Base-by-base conservation (phyloP, 1,140 invertebrate species). In the Archegozetes longisetosus region DNA sequence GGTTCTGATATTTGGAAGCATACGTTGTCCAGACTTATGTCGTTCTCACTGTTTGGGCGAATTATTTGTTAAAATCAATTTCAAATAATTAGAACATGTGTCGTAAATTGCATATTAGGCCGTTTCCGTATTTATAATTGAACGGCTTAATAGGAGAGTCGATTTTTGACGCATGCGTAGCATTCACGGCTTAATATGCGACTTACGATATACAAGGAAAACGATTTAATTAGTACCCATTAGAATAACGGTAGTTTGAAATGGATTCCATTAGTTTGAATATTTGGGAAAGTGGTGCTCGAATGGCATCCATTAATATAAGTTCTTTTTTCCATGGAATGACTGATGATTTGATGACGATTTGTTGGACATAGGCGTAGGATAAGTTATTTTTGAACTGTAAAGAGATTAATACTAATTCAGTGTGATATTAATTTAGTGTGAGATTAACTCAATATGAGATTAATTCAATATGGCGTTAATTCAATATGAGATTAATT, bases 231-330 rank as follows among this genome's bases (percentile, higher is more conserved):
- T 57, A 73, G 77, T 74, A 88, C 86, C 79, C 82, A 66, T 84
- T 78, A 57, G 77, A 73, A 68, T 83, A 79, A 69, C 89, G 82
- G 72, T 88, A 88, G 73, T 88, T 88, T 65, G 84, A 79, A 61
- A 94, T 79, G 50, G 83, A 79, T 72, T 93, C 85, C 48, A 91
- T 69, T 50, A 94, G 74, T 71, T 85, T 81, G 74, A 93, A 94
- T 28, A 87, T 81, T 75, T 88, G 84, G 66, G 83, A 81, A 1
- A 95, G 74, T 27, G 90, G 88, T 23, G 82, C 87, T 66, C 87
- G 77, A 53, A 60, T 52, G n/a, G 62, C 62, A 79, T 94, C 90
- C 68, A 83, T 82, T 62, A 90, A 72, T 63, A 81, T 80, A 58
- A 94, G 72, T 65, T 85, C 81, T 62, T 79, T 76, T 53, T 78